Evolutionary conservation across 1,140 invertebrate genomes (phyloP), one percentile per base, ranked within the genome.

Genomic region (Protaetia brevitarsis): DNA sequence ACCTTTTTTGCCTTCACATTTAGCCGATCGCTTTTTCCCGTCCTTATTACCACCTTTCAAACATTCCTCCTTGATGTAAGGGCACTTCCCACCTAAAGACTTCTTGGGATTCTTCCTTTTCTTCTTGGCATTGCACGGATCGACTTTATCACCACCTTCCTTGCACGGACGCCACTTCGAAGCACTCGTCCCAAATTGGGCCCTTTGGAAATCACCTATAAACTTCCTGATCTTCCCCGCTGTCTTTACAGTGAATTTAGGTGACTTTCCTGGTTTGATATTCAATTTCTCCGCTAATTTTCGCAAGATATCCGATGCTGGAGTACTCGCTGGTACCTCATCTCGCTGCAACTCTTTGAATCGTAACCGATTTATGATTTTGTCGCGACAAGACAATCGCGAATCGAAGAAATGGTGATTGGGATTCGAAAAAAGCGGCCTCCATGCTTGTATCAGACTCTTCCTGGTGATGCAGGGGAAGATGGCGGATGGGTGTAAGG

Each of bases 1-100:
- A 10, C 63, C 21, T 21, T 56, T 56, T 41, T 65, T 63, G 37
- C 13, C 10, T n/a, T n/a, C n/a, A n/a, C n/a, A n/a, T n/a, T n/a
- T n/a, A n/a, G 13, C 19, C 3, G 13, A 5, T 19, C 19, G 1
- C 2, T 23, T 51, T 21, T 19, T 21, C 26, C 41, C n/a, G n/a
- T n/a, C n/a, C n/a, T n/a, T n/a, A n/a, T n/a, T n/a, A n/a, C n/a
- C n/a, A n/a, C n/a, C n/a, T n/a, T 8, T 5, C 19, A 51, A 51
- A 10, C 41, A 51, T 51, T 51, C 41, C 19, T 51, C 41, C 11
- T 51, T 51, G 6, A 51, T 51, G 19, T 51, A 51, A 0, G 41
- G 41, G 11, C 41, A 51, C 10, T 16, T 16, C 3, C 41, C 41
- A 1, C 6, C 6, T 23, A 51, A 8, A 23, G 6, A 10, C 16